Percentiles rank a stretch among this genome's conserved stretches.
Evolutionary conservation across 2,113 vertebrate species (phyloP).

Genomic region (Phalacrocorax brasilianus): DNA sequence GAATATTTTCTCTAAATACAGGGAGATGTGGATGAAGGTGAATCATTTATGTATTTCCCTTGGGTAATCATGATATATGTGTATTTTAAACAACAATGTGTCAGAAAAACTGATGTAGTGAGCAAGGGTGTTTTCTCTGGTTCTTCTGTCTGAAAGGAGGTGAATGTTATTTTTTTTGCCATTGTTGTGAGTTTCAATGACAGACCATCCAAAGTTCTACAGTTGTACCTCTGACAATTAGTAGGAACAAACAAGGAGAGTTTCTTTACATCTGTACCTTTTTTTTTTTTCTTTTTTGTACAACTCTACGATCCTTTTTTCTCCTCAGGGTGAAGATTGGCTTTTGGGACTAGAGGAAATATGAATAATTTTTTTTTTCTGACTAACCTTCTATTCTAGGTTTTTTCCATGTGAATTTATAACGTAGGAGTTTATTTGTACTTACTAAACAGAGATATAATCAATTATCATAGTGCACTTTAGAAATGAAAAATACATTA

Average conservation of each 20-base stretch:
- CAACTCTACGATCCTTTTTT: not conserved
- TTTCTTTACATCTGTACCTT: not conserved
- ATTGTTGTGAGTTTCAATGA: not conserved
- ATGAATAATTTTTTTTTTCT: fast-evolving
- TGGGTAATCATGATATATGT: not conserved
- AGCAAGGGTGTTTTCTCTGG: not conserved
- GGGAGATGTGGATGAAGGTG: not conserved
- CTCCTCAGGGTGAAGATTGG: not conserved
- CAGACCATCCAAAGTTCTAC: not conserved
- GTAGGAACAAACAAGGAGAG: not conserved
- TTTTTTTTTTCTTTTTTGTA: not conserved
- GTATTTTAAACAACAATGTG: not conserved
- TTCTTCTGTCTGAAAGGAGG: not conserved
- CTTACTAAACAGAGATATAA: not conserved
- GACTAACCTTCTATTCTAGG: not conserved
- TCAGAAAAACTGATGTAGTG: not conserved
- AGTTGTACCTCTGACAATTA: not conserved
- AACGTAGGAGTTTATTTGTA: not conserved
- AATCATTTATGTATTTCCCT: not conserved
- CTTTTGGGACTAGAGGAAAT: not conserved
- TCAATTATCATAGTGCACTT: not conserved
- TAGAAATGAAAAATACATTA: slow-evolving; percentile 28
- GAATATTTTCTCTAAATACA: not conserved
- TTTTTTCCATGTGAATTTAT: not conserved
- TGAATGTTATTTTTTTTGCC: not conserved